Conservation (phyloP, 2,797 vertebrate species). For the Scomberomorus guttatus region DNA sequence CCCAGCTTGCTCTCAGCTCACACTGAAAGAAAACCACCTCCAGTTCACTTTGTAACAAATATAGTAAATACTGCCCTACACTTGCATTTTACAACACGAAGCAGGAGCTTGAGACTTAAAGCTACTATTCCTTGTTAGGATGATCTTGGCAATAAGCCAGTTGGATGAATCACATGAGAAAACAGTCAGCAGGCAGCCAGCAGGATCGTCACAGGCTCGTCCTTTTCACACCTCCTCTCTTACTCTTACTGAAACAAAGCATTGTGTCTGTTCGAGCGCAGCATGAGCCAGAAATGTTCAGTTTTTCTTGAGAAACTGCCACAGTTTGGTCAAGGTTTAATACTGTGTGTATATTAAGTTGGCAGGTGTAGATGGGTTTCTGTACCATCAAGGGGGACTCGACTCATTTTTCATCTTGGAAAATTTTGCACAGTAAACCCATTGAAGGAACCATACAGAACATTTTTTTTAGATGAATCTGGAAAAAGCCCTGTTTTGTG, state of each 20-base stretch:
- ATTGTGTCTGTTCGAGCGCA: background rate
- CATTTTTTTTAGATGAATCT: too few species aligned
- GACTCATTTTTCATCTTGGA: too few species aligned
- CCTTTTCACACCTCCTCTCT: background rate
- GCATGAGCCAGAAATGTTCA: background rate
- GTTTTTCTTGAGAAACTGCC: too few species aligned
- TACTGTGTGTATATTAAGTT: too few species aligned
- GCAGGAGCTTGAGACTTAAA: conserved; percentile 4
- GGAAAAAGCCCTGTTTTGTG: too few species aligned
- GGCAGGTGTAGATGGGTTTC: too few species aligned
- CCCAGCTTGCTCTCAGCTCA: conserved; percentile 6
- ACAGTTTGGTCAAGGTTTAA: too few species aligned
- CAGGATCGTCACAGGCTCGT: background rate
- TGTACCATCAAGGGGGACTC: too few species aligned
- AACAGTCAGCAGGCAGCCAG: conserved; percentile 1
- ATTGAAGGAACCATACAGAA: too few species aligned
- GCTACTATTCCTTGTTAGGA: background rate
- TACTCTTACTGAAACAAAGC: background rate
- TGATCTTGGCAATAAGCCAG: background rate
- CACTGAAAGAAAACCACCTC: too few species aligned
- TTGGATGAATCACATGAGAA: conserved; percentile 1
- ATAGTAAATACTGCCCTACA: background rate
- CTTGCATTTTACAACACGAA: background rate
- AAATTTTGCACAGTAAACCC: too few species aligned
- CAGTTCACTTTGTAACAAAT: background rate